A percentile compares a stretch with the other conserved stretches of the same genome.
Evolutionary conservation across 2,888 invertebrate genomes (phyloP).

Genomic region (Athalia rosae): DNA sequence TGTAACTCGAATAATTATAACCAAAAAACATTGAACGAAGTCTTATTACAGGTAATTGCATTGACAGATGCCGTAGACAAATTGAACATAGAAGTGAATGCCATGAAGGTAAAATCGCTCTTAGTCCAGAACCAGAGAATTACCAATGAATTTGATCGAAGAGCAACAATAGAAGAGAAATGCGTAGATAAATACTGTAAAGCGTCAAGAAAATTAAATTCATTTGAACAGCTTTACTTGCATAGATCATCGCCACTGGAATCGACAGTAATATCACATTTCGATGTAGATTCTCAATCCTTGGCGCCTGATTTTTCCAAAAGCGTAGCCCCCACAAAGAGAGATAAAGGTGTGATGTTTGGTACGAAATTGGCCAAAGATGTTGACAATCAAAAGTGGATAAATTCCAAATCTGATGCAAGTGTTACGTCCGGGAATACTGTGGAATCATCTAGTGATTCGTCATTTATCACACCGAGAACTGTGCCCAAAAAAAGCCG

Average conservation of each 20-base stretch:
- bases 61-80: slow-evolving; percentile 55
- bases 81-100: slow-evolving; percentile 51
- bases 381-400: background rate
- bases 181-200: background rate
- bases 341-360: background rate
- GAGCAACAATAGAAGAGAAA: background rate
- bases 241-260: too few relatives aligned
- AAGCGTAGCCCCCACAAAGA: background rate
- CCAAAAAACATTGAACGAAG: slow-evolving; percentile 50
- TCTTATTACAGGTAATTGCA: slow-evolving; percentile 53
- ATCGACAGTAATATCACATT: too few relatives aligned
- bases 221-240: too few relatives aligned
- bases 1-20: slow-evolving; percentile 37
- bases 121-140: background rate
- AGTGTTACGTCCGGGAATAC: background rate
- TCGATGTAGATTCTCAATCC: too few relatives aligned
- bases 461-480: too few relatives aligned
- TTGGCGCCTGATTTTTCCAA: too few relatives aligned
- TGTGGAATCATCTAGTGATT: background rate
- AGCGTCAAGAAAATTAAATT: background rate
- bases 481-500: too few relatives aligned
- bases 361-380: background rate
- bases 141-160: slow-evolving; percentile 1
- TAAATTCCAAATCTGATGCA: background rate
- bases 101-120: slow-evolving; percentile 18